Conservation (phyloP, 2,113 vertebrate species). For the Hipposideros armiger region DNA sequence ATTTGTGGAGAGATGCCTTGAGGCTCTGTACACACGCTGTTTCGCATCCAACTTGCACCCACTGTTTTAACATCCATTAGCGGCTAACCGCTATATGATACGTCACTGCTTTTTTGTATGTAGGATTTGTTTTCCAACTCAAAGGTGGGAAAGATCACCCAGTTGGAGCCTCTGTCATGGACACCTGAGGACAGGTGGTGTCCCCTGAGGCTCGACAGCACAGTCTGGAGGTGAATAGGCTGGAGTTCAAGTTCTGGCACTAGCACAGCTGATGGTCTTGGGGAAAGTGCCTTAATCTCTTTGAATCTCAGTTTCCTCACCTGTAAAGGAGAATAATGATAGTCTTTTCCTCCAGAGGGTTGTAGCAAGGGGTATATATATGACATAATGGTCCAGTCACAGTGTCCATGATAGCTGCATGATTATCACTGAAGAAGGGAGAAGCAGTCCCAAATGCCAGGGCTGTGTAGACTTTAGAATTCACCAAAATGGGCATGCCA, state of each 20-base stretch:
- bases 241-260: neutral
- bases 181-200: neutral
- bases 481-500: neutral
- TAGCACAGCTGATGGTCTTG: neutral
- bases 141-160: rapidly evolving
- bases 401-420: neutral
- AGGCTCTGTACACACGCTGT: neutral
- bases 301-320: neutral
- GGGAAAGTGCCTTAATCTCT: neutral
- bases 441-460: neutral
- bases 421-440: neutral
- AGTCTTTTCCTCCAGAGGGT: neutral
- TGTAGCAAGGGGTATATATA: neutral
- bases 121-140: neutral
- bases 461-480: neutral
- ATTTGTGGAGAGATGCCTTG: neutral
- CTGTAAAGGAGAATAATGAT: neutral
- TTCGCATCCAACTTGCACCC: neutral
- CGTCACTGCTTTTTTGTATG: neutral
- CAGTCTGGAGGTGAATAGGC: neutral
- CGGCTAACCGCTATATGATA: neutral
- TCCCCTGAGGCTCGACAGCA: rapidly evolving
- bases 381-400: neutral
- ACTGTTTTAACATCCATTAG: neutral
- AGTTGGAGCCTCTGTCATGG: neutral